phyloP scores from a whole-genome alignment of 2,888 invertebrate genomes.

The Meteorus cinctellus region DNA sequence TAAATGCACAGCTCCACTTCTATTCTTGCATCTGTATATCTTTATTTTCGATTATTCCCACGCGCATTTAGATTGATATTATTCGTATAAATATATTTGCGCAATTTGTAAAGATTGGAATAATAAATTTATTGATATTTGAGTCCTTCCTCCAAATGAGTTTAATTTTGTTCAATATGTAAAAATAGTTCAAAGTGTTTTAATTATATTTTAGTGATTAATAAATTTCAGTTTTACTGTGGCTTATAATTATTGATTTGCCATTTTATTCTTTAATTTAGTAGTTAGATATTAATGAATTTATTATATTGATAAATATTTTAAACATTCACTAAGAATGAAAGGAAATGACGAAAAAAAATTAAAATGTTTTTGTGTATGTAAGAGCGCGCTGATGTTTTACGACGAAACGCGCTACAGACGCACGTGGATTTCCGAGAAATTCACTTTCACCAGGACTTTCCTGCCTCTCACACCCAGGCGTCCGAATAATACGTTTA shows the following conservation, averaged over 20 bases:
- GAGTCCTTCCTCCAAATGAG: background rate
- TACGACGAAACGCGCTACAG: slow-evolving; percentile 45
- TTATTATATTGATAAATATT: too few species aligned
- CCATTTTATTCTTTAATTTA: too few species aligned
- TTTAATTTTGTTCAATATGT: too few species aligned
- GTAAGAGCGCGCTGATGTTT: slow-evolving; percentile 44
- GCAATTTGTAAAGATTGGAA: background rate
- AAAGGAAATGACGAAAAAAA: background rate
- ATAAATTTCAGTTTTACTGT: too few species aligned
- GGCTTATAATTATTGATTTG: background rate
- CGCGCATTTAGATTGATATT: slow-evolving; percentile 3
- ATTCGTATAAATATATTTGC: background rate
- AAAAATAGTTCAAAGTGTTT: too few species aligned
- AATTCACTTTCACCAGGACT: slow-evolving; percentile 71
- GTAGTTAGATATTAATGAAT: too few species aligned
- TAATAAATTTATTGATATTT: background rate
- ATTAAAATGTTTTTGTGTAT: background rate
- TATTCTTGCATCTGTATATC: slow-evolving; percentile 1
- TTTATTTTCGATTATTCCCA: slow-evolving; percentile 32
- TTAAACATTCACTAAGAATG: too few species aligned
- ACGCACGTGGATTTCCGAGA: slow-evolving; percentile 66
- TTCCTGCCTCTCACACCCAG: slow-evolving; percentile 44
- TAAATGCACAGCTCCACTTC: slow-evolving; percentile 1
- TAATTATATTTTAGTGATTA: too few species aligned
- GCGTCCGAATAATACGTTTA: background rate